These are phyloP conservation scores for Neoascia interrupta DNA, from an alignment of 2,888 invertebrate genomes.

Conservation along the genomic window DNA sequence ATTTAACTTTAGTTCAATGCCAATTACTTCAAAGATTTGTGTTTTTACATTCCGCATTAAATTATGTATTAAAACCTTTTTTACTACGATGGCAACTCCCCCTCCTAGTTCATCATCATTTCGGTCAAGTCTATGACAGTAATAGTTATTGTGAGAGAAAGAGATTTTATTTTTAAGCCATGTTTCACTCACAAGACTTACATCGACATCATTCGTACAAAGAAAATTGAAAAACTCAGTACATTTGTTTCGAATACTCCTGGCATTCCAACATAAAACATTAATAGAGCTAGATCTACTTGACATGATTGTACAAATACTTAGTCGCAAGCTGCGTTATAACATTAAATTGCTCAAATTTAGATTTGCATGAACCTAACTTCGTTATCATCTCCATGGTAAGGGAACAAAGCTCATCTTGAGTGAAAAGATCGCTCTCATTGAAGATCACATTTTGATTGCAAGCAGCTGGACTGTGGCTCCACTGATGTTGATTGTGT, in stretches of 20 bases:
- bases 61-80: constrained; percentile 4
- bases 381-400: background rate
- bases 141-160: constrained; percentile 3
- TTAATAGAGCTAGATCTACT: background rate
- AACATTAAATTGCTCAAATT: background rate
- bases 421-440: background rate
- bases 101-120: constrained; percentile 4
- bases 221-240: background rate
- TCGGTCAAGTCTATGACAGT: background rate
- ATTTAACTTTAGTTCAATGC: background rate
- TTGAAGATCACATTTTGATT: background rate
- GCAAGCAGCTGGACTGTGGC: background rate
- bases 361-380: background rate
- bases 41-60: constrained; percentile 5
- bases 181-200: background rate
- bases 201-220: background rate
- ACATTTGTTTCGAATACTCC: constrained; percentile 2
- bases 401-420: background rate
- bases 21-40: background rate
- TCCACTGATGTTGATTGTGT: background rate
- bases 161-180: background rate
- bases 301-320: background rate
- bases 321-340: background rate
- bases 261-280: background rate
- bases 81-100: constrained; percentile 16